These are phyloP conservation scores for Thecocarcelia acutangulata DNA, from an alignment of 2,888 invertebrate genomes.

Conservation along the genomic window DNA sequence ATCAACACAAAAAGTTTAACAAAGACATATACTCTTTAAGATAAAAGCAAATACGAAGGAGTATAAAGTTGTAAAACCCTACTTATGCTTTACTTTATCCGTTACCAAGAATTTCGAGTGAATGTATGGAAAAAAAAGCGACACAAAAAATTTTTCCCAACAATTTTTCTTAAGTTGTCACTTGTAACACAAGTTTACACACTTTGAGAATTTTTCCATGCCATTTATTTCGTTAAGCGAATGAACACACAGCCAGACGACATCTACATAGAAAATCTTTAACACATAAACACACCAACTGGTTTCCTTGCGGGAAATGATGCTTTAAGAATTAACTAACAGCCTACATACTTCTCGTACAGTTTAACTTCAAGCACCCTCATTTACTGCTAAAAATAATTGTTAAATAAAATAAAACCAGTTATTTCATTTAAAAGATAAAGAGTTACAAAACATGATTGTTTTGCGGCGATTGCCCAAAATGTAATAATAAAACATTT, in stretches of 20 bases:
- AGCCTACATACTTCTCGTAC: constrained; percentile 12
- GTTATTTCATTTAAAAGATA: background rate
- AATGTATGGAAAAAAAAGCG: constrained; percentile 7
- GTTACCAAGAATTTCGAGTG: constrained; percentile 36
- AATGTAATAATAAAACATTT: too few species aligned
- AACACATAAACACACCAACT: background rate
- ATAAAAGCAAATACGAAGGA: constrained; percentile 15
- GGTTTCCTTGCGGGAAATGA: background rate
- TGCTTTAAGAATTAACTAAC: constrained; percentile 35
- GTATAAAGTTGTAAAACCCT: constrained; percentile 38
- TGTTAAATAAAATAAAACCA: constrained; percentile 8
- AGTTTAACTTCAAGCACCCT: background rate
- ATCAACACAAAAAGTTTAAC: constrained; percentile 50
- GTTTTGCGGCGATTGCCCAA: background rate
- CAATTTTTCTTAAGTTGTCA: constrained; percentile 67
- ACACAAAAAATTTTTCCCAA: constrained; percentile 32
- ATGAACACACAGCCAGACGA: constrained; percentile 3
- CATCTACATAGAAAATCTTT: background rate
- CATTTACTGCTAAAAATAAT: background rate
- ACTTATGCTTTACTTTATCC: constrained; percentile 6
- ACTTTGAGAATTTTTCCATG: constrained; percentile 56
- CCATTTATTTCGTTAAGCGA: constrained; percentile 61
- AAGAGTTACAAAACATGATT: constrained; percentile 1
- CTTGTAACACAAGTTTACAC: constrained; percentile 67
- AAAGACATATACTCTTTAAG: constrained; percentile 20